Base-by-base conservation (phyloP, 2,113 vertebrate species). In the Tylochromis polylepis region DNA sequence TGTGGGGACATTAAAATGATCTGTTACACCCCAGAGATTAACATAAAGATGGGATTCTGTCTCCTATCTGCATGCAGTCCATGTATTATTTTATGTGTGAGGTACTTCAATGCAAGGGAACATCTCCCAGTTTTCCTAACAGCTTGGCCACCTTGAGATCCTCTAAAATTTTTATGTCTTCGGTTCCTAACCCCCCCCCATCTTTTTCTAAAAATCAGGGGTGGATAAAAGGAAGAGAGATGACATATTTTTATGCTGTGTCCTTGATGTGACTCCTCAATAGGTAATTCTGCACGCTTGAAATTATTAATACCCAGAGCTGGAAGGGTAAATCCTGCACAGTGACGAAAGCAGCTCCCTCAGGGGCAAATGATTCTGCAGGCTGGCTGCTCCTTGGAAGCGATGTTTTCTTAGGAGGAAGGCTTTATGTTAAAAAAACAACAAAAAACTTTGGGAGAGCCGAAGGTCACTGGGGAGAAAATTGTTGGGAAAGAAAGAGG, bases 221-320 rank as follows among this genome's bases (percentile, higher is more conserved):
- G 29, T 53, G 20, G 46, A 79, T 79, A 34, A 77, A 12, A 77
- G 46, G 3, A 77, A 53, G 27, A 5, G 6, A 53, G 11, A 77
- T 20, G 11, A 77, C 53, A 53, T 53, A 53, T 53, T 14, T 57
- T 49, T 11, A 41, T 55, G 34, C 11, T 77, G 14, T 86, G 78
- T 51, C 70, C 18, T 62, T 79, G 36, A 53, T 41, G 58, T 14
- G 70, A 38, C 72, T 53, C 79, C 81, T 90, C 56, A 81, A 87
- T 91, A 89, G 90, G 72, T 89, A 82, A 57, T 27, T 86, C 51
- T 27, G 4, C 3, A 24, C 0, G 4, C 38, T 59, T 29, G 27
- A 51, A 87, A 80, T 80, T 87, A 92, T 93, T 84, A 82, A 91
- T 92, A 81, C 60, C 31, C 36, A 79, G 85, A 91, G 88, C 70